A percentile compares a stretch with the other conserved stretches of the same genome.
Evolutionary conservation across 1,140 invertebrate genomes (phyloP).

Genomic region (Pseudomyrmex pallidus): DNA sequence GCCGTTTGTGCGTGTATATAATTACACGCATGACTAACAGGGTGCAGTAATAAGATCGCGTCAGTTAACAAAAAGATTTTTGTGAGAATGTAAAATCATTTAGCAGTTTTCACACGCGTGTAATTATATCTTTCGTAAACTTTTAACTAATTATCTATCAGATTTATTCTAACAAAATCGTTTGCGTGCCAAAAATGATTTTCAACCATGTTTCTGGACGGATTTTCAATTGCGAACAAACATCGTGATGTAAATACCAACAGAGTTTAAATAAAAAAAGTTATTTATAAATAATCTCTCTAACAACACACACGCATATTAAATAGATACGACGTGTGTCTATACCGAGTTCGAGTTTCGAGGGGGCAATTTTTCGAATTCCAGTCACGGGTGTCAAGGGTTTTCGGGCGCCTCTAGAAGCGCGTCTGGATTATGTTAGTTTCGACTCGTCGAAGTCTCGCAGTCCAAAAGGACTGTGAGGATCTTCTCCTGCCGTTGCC

Average conservation of each 20-base stretch:
- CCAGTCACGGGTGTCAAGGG: conserved; percentile 71
- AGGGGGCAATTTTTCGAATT: conserved; percentile 62
- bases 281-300: no score
- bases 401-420: conserved; percentile 71
- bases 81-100: neutral
- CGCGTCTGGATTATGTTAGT: conserved; percentile 82
- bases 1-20: conserved; percentile 50
- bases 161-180: no score
- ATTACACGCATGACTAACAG: conserved; percentile 51
- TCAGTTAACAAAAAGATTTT: conserved; percentile 29
- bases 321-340: neutral
- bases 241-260: no score
- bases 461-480: conserved; percentile 67
- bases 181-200: neutral
- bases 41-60: conserved; percentile 39
- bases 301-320: neutral
- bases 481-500: conserved; percentile 65
- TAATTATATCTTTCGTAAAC: no score
- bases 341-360: conserved; percentile 14
- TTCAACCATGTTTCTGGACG: neutral
- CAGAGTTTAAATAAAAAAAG: no score
- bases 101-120: neutral
- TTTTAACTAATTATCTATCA: no score
- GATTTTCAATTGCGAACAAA: no score
- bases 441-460: conserved; percentile 65